Base-by-base conservation (phyloP, 1,140 invertebrate genomes). In the Meloidogyne chitwoodi region DNA sequence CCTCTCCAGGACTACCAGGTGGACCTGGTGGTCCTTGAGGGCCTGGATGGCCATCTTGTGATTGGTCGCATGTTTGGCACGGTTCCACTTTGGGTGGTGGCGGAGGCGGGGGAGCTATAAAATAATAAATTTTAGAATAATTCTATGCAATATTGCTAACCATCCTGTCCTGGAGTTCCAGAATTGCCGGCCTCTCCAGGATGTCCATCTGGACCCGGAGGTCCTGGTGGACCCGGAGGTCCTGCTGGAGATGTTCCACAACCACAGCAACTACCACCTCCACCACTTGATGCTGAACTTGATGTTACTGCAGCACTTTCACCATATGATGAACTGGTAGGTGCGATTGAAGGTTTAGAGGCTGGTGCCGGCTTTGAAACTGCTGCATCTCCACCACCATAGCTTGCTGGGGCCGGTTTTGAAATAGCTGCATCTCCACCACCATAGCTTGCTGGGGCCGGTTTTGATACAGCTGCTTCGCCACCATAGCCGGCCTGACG, bases 1-100 rank as follows among this genome's bases (percentile, higher is more conserved):
- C 63, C 24, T 78, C 81, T 83, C 26, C 61, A 38, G 73, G 79
- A 22, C 64, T 56, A 34, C 81, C 70, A 44, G 74, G 61, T 31
- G 80, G 61, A 4, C 31, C 81, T 48, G 77, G 70, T 76, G 75
- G 74, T 44, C 81, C 34, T 77, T 67, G 38, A 44, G 34, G 68
- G 48, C 68, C 68, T 26, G 68, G 68, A 8, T n/a, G 31, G 16
- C 68, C 68, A n/a, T 69, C 68, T 19, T 69, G 68, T 24, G 68
- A 12, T 19, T 44, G 31, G 19, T 69, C 68, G 29, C 68, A 69
- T 69, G 44, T 61, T 34, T 69, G 68, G 19, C 68, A 69, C 8
- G 68, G 41, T 8, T 69, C 68, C 1, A 69, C 68, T 27, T 69
- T 44, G 10, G 44, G 61, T 41, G 68, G 41, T n/a, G 68, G 70